Evolutionary conservation across 2,113 vertebrate species (phyloP), one percentile per base, ranked within the genome.

Genomic region (Chrysochloris asiatica): DNA sequence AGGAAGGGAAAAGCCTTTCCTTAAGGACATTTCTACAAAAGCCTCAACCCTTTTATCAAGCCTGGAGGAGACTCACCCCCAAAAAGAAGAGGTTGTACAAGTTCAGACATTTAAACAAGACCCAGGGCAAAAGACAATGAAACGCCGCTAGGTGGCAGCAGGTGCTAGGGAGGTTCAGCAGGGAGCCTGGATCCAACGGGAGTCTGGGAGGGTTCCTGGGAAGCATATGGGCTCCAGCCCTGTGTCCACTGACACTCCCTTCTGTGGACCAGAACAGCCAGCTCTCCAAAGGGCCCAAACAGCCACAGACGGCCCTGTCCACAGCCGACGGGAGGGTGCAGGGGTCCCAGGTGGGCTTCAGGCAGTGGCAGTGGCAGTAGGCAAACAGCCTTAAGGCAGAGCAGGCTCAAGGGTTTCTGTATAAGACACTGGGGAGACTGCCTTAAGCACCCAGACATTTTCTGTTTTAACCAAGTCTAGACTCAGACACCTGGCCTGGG

Each of bases 31-130:
- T 95, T 89, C 63, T 47, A 26, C 50, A 59, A 65, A 65, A 76
- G 30, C 56, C 45, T 84, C 50, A 86, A 65, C 2, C 30, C 38
- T 92, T 50, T 33, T 4, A 33, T 43, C 45, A 33, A 85, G 30
- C 95, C 76, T 92, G 96, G 97, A 97, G 96, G 97, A 97, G 97
- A 97, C 97, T 94, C 94, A 97, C 96, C 95, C 94, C 81, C 97
- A 94, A 91, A 86, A 80, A 96, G 95, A 95, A 85, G n/a, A 94
- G 94, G 77, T 79, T 90, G 86, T 97, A 96, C 96, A 95, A 98
- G 97, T 97, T 96, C 95, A 97, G 96, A 97, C 89, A 63, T 96
- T 97, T 94, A 94, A 96, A 97, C 97, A 98, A 96, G 97, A 94
- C 97, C 96, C 83, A 86, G 97, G 98, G 98, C 96, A 96, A 95